Conservation (phyloP, 2,888 invertebrate genomes). For the Nemotelus nigrinus region DNA sequence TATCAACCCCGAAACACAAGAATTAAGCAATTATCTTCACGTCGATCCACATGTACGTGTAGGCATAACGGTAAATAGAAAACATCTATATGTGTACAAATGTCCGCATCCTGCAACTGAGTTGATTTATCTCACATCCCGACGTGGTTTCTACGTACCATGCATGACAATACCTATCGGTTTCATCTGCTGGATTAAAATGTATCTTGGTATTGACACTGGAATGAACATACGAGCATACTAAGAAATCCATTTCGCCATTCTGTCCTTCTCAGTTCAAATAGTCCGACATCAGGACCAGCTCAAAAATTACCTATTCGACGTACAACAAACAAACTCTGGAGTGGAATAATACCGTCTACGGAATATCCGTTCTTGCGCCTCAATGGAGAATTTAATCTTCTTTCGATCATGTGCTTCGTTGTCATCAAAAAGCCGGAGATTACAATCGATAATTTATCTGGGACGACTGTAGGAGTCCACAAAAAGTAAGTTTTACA, state of each 20-base stretch:
- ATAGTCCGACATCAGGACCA: not conserved
- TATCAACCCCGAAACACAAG: not conserved
- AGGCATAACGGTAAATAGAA: not conserved
- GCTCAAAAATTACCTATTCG: not conserved
- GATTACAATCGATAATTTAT: constrained; percentile 33
- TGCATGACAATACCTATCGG: constrained; percentile 18
- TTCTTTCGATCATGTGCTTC: constrained; percentile 4
- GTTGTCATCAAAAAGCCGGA: not conserved
- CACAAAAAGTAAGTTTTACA: constrained; percentile 5
- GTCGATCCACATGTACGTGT: not conserved
- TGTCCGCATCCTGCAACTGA: not conserved
- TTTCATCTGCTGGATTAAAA: constrained; percentile 18
- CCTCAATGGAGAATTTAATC: constrained; percentile 17
- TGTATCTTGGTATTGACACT: not conserved
- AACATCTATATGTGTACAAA: not conserved
- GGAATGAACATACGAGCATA: constrained; percentile 6
- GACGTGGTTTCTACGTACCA: not conserved
- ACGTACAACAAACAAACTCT: constrained; percentile 4
- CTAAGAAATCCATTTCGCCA: not conserved
- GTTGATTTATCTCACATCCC: not conserved
- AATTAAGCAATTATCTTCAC: constrained; percentile 40
- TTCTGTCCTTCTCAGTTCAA: not conserved
- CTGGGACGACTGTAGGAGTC: not conserved
- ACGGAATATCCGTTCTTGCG: not conserved
- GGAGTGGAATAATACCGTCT: not conserved